A percentile compares a stretch with the other conserved stretches of the same genome.
Evolutionary conservation across 2,888 invertebrate genomes (phyloP).

Genomic region (Trissoscelio sp.): DNA sequence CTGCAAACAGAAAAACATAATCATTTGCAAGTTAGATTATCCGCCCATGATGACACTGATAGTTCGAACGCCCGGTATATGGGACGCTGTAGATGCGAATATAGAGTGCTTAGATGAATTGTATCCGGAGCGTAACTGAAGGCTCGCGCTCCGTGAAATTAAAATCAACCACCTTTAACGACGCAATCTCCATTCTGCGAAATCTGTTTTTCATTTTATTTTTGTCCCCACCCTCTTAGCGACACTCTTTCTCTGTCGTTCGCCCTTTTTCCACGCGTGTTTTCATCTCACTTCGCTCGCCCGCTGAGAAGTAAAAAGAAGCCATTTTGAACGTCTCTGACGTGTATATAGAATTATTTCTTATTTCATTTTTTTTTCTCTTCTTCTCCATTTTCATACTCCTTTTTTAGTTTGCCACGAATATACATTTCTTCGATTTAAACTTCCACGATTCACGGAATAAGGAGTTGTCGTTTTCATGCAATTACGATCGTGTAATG

Average conservation of each 20-base stretch:
- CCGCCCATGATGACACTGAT: constrained; percentile 25
- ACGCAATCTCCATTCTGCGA: constrained; percentile 78
- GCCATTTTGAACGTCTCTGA: constrained; percentile 58
- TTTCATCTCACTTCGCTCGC: constrained; percentile 19
- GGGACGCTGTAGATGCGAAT: constrained; percentile 52
- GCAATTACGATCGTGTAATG: constrained; percentile 32
- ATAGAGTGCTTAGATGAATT: constrained; percentile 76
- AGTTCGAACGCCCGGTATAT: constrained; percentile 62
- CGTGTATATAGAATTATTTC: constrained; percentile 53
- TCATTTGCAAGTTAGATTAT: constrained; percentile 44
- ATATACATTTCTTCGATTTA: constrained; percentile 52
- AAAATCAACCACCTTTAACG: constrained; percentile 82
- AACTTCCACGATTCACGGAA: constrained; percentile 13
- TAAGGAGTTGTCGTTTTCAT: constrained; percentile 26
- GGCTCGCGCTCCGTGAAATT: constrained; percentile 83
- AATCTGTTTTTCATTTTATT: constrained; percentile 65
- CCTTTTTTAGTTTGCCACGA: constrained; percentile 5
- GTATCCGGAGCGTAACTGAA: constrained; percentile 81
- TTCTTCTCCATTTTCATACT: background rate
- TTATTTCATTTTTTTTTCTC: constrained; percentile 26
- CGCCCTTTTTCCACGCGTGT: constrained; percentile 16
- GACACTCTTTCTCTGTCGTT: constrained; percentile 14
- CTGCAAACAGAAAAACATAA: constrained; percentile 11
- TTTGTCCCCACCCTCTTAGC: constrained; percentile 29
- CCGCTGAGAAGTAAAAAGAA: constrained; percentile 48